Percentiles rank a stretch among this genome's conserved stretches.
Evolutionary conservation across 2,113 vertebrate genomes (phyloP).

Genomic region (Actenoides hombroni): DNA sequence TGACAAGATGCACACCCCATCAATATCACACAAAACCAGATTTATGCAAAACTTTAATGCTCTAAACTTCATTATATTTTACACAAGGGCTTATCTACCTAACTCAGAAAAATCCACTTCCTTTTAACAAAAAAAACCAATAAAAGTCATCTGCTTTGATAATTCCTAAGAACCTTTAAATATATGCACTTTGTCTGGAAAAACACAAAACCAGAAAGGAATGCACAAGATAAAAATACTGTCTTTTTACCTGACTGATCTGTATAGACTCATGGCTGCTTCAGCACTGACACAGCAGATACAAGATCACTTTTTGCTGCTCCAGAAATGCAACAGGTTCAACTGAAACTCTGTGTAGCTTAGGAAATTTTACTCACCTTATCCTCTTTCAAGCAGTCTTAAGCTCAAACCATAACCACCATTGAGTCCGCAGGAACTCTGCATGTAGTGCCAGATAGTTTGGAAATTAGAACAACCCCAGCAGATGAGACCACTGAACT

Average conservation of each 20-base stretch:
- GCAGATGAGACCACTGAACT: neutral
- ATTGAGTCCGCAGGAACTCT: neutral
- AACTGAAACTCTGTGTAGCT: neutral
- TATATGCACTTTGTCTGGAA: neutral
- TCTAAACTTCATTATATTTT: neutral
- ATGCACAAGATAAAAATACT: neutral
- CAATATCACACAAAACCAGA: neutral
- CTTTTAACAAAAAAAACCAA: neutral
- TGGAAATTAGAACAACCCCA: neutral
- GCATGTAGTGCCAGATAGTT: accelerated
- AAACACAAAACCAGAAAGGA: neutral
- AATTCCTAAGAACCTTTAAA: neutral
- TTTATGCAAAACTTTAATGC: neutral
- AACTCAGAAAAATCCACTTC: neutral
- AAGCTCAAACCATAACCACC: neutral
- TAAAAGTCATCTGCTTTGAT: too few relatives aligned
- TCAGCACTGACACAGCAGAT: neutral
- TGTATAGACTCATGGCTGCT: neutral
- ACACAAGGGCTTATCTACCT: neutral
- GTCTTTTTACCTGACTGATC: neutral
- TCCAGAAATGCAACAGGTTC: neutral
- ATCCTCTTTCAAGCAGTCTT: neutral
- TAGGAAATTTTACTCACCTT: neutral
- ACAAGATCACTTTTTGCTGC: neutral
- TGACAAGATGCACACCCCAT: neutral